Evolutionary conservation across 2,888 invertebrate genomes (phyloP).

Genomic region (Caenorhabditis panamensis): DNA sequence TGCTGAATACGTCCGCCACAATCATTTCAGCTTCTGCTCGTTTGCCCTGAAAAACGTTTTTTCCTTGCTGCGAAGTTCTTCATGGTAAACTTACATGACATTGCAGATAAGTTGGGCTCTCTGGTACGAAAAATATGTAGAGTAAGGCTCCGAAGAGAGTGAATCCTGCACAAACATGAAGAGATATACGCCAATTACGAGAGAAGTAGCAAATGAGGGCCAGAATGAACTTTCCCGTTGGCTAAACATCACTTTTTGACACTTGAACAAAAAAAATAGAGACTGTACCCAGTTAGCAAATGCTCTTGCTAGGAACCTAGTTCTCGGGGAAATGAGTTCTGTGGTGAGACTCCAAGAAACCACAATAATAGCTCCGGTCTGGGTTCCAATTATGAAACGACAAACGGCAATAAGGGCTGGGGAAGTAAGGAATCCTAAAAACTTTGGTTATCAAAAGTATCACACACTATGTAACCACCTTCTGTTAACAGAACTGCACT

Average conservation of each 20-base stretch:
- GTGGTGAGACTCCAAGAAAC: conserved; percentile 59
- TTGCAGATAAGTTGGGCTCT: conserved; percentile 59
- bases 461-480: too few relatives aligned
- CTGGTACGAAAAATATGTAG: conserved; percentile 50
- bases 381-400: conserved; percentile 53
- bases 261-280: too few relatives aligned
- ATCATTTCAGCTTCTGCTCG: conserved; percentile 30
- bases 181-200: conserved; percentile 58
- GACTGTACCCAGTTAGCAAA: conserved; percentile 58
- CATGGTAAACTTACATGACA: conserved; percentile 29
- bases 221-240: conserved; percentile 52
- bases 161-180: conserved; percentile 47
- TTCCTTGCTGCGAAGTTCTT: too few relatives aligned
- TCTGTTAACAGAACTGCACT: conserved; percentile 29
- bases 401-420: conserved; percentile 34
- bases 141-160: conserved; percentile 34
- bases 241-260: too few relatives aligned
- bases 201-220: conserved; percentile 56
- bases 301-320: conserved; percentile 53
- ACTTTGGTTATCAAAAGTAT: not conserved
- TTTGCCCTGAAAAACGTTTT: conserved; percentile 47
- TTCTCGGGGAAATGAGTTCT: conserved; percentile 52
- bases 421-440: conserved; percentile 34
- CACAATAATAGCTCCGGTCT: conserved; percentile 53
- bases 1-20: conserved; percentile 20